Base-by-base conservation (phyloP, 2,888 invertebrate species). In the Netelia fuscicornis region DNA sequence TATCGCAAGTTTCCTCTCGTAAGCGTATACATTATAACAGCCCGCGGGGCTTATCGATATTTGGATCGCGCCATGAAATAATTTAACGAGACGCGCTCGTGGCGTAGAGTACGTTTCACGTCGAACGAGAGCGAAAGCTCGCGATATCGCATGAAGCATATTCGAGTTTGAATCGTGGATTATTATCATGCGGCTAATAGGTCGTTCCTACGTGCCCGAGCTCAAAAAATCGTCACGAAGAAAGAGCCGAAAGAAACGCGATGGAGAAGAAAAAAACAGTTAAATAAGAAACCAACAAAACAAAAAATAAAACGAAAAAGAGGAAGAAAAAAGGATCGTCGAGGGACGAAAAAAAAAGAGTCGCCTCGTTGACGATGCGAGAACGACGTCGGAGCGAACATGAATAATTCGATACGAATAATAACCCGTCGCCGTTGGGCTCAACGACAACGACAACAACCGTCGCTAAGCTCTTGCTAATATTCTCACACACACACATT, bases 331-430 rank as follows among this genome's bases (percentile, higher is more conserved):
- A 13, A 30, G 30, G 3, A 30, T 30, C 30, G 30, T 30, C 5
- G 17, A 48, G 25, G 62, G 54, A 64, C 5, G 20, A 37, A 25
- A 8, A 65, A 76, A 52, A 67, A 64, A 71, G n/a, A 42, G 44
- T 42, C 54, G 58, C 44, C 44, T 17, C 60, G 67, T 54, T 20
- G 25, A 58, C 44, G 60, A 82, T 37, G 58, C 48, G 48, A 77
- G 44, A 60, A 25, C 70, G 42, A 68, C 68, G 25, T 56, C 17
- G 20, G 76, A 64, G 62, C 52, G 44, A 42, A 48, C 44, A 68
- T 78, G 78, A 78, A 78, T 83, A 83, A 83, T 78, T 83, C 62
- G 37, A 71, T 83, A 30, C 60, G 52, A 77, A 78, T 83, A 78
- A 78, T 83, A 78, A 83, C 74, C 76, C 17, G 30, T 74, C 25